Conservation (phyloP, 2,888 invertebrate species). For the Toxonevra muliebris region DNA sequence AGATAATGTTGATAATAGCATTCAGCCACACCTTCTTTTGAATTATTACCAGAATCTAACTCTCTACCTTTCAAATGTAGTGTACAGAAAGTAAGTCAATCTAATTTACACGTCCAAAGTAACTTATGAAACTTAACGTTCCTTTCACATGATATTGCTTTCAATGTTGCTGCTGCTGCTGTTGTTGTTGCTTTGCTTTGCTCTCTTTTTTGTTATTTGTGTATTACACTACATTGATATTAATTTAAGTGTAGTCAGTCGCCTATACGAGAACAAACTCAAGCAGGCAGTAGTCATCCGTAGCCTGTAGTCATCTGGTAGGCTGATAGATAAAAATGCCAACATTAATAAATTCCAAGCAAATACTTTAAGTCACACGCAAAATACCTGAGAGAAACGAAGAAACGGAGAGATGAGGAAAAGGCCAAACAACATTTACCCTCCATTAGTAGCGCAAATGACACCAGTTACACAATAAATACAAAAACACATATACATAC, state of each 20-base stretch:
- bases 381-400: slow-evolving; percentile 16
- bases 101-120: not conserved
- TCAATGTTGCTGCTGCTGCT: too few relatives aligned
- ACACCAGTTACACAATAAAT: slow-evolving; percentile 17
- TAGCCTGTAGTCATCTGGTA: not conserved
- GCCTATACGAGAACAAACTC: too few relatives aligned
- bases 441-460: slow-evolving; percentile 28
- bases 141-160: too few relatives aligned
- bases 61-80: not conserved
- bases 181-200: too few relatives aligned
- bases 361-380: slow-evolving; percentile 26
- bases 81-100: too few relatives aligned
- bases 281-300: too few relatives aligned
- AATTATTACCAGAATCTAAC: too few relatives aligned
- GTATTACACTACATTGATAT: too few relatives aligned
- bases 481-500: slow-evolving; percentile 23
- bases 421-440: slow-evolving; percentile 23
- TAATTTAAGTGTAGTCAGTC: too few relatives aligned
- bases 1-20: too few relatives aligned
- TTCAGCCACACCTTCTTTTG: too few relatives aligned
- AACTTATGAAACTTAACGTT: not conserved
- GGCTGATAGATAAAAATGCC: not conserved
- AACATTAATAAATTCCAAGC: slow-evolving; percentile 24
- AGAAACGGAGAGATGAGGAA: not conserved
- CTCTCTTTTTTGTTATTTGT: too few relatives aligned